Evolutionary conservation across 1,140 invertebrate genomes (phyloP), one percentile per base, ranked within the genome.

Genomic region (Anastatus disparis): DNA sequence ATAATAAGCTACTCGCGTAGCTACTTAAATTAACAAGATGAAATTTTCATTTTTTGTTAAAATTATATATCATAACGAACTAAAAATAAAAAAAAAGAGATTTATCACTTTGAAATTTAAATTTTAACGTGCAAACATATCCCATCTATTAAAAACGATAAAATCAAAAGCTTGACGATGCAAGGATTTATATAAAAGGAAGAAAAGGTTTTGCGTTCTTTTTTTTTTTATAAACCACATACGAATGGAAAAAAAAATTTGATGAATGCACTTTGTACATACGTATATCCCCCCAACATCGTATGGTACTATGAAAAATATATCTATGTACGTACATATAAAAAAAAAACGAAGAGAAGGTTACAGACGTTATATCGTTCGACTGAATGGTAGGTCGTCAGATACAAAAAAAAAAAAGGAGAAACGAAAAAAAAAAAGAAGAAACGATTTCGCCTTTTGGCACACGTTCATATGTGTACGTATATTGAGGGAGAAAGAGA

Each of bases 211-310:
- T n/a, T n/a, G n/a, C n/a, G n/a, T n/a, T n/a, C n/a, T n/a, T n/a
- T n/a, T 17, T 9, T 15, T 12, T 52, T 35, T 17, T 35, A 53
- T 27, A 64, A 64, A 52, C n/a, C n/a, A n/a, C 29, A 52, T 52
- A 17, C 50, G 52, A 64, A 40, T 20, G 20, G 38, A 26, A 44
- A n/a, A n/a, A n/a, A 44, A 42, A 24, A 44, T 66, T 56, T 66
- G 63, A 55, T 66, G 38, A 66, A 66, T 66, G 63, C 52, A 55
- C 50, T 42, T 53, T 53, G 50, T 17, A 15, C 29, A 17, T n/a
- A n/a, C n/a, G n/a, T n/a, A n/a, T n/a, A n/a, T n/a, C n/a, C n/a
- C n/a, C n/a, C n/a, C n/a, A n/a, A n/a, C n/a, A n/a, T n/a, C 6
- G 35, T 9, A 15, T 13, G 17, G 3, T 58, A 58, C 35, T 35